Evolutionary conservation across 2,797 vertebrate genomes (phyloP).

Genomic region (Vireo griseus): DNA sequence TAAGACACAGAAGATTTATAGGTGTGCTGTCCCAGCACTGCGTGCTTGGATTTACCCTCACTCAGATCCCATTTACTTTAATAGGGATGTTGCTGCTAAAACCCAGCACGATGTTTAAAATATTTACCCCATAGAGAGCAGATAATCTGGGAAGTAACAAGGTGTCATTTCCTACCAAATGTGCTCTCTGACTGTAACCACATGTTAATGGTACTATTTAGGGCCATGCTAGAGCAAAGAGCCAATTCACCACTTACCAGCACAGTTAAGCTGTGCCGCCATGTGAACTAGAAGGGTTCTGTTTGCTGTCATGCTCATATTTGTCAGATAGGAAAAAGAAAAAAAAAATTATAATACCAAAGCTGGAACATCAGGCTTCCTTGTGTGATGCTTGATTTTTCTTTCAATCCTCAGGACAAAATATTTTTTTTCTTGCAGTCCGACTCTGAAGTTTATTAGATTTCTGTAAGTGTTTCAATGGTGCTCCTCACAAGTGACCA

Average conservation of each 20-base stretch:
- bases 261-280: not conserved
- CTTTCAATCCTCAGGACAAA: not conserved
- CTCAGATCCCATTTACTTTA: conserved; percentile 42
- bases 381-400: not conserved
- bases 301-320: not conserved
- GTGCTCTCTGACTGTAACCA: conserved; percentile 41
- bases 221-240: not conserved
- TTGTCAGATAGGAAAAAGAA: not conserved
- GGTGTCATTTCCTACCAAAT: conserved; percentile 50
- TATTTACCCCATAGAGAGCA: conserved; percentile 51
- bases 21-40: not conserved
- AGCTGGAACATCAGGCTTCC: not conserved
- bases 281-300: not conserved
- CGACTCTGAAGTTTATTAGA: not conserved
- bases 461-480: not conserved
- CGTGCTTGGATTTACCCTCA: not conserved
- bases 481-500: not conserved
- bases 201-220: conserved; percentile 17
- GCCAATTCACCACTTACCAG: not conserved
- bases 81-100: conserved; percentile 30
- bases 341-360: not conserved
- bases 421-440: not conserved
- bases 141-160: conserved; percentile 61
- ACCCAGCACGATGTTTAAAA: not conserved
- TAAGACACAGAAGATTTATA: conserved; percentile 32